A percentile compares a stretch with the other conserved stretches of the same genome.
These are phyloP conservation scores for Chrysotoxum bicinctum DNA, from an alignment of 2,888 invertebrate species.

Conservation along the genomic window DNA sequence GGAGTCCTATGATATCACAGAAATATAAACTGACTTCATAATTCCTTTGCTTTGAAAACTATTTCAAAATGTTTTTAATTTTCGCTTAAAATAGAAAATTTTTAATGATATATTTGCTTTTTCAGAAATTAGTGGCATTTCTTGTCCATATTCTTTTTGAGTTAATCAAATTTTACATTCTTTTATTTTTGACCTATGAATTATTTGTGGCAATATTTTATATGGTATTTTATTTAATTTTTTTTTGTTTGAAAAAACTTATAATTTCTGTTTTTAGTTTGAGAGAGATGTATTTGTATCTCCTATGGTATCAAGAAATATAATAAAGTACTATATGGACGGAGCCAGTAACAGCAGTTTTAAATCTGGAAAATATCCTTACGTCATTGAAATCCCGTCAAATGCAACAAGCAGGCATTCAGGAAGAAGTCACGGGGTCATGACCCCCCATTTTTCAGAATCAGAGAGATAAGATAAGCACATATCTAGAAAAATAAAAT, in stretches of 20 bases:
- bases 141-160: neutral
- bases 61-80: neutral
- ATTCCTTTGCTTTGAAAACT: neutral
- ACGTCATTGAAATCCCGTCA: conserved; percentile 34
- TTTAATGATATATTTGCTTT: conserved; percentile 19
- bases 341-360: conserved; percentile 41
- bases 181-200: conserved; percentile 41
- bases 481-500: no score
- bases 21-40: neutral
- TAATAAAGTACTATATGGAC: conserved; percentile 27
- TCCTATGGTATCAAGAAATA: neutral
- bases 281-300: neutral
- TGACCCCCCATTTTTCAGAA: no score
- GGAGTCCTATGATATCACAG: no score
- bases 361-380: conserved; percentile 38
- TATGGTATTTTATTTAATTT: neutral
- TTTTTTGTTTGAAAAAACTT: neutral
- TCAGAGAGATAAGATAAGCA: no score
- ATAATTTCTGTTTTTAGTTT: neutral
- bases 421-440: neutral
- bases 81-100: neutral
- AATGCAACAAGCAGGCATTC: neutral
- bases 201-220: conserved; percentile 6
- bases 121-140: neutral
- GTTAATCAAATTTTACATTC: conserved; percentile 28